Conservation (phyloP, 1,140 invertebrate genomes). For the Meloidogyne chitwoodi region DNA sequence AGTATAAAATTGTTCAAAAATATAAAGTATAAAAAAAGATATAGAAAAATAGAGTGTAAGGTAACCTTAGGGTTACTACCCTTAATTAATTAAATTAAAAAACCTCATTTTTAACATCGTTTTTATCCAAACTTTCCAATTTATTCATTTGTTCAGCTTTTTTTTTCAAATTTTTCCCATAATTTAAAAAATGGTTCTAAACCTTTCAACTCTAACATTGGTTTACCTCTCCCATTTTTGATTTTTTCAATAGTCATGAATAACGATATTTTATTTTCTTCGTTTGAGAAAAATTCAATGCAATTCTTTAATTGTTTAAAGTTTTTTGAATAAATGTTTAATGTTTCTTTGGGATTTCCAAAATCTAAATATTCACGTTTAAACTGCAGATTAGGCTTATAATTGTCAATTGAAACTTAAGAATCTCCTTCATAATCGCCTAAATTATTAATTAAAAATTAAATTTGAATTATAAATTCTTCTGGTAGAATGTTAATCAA, state of each 20-base stretch:
- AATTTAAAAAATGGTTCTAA: neutral
- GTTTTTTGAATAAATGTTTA: neutral
- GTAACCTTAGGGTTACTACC: no score
- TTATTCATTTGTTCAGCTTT: neutral
- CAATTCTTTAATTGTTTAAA: neutral
- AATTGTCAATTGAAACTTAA: no score
- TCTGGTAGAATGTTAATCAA: no score
- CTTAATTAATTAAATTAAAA: no score
- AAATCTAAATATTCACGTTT: neutral
- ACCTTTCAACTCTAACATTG: neutral
- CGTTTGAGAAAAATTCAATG: neutral
- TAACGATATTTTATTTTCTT: neutral
- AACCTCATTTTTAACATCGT: no score
- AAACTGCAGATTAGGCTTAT: neutral
- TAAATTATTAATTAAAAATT: no score
- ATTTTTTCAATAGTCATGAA: neutral
- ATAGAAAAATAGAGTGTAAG: no score
- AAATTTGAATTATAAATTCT: no score
- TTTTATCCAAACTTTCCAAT: no score
- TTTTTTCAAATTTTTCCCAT: neutral
- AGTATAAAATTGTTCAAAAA: no score
- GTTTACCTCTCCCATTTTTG: neutral
- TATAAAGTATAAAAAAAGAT: no score
- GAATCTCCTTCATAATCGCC: no score
- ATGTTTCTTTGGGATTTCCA: neutral